Percentiles rank a stretch among this genome's conserved stretches.
phyloP scores from a whole-genome alignment of 2,113 vertebrate genomes.

The Tupaia tana region DNA sequence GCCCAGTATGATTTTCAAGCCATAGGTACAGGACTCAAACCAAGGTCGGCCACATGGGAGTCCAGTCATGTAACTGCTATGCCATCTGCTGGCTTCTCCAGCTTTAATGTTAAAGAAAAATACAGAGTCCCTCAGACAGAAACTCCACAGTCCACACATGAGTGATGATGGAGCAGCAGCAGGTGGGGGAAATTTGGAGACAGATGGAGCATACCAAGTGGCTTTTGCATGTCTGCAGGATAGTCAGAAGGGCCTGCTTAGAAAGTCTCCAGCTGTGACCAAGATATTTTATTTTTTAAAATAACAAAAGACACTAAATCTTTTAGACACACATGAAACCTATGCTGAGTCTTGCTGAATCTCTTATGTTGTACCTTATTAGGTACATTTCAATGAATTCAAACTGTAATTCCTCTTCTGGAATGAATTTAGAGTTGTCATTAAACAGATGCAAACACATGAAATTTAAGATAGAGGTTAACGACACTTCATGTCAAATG shows the following conservation, averaged over 20 bases:
- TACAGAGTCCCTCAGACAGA: rapidly evolving
- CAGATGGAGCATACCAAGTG: rapidly evolving
- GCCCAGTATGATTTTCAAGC: too few species aligned
- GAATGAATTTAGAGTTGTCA: not conserved
- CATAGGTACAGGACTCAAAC: too few species aligned
- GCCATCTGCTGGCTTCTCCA: not conserved
- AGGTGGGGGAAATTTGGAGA: not conserved
- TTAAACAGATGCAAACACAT: not conserved
- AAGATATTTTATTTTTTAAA: slow-evolving; percentile 31
- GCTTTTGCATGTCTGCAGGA: not conserved
- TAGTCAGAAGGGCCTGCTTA: not conserved
- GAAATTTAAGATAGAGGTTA: not conserved
- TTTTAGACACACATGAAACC: not conserved
- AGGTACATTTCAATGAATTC: not conserved
- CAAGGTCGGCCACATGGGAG: too few species aligned
- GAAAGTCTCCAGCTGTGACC: not conserved
- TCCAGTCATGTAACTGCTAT: too few species aligned
- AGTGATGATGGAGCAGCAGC: not conserved
- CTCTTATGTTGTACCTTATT: not conserved
- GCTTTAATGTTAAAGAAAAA: not conserved
- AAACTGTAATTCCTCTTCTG: not conserved
- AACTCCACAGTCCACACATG: too few species aligned
- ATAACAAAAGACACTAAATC: not conserved
- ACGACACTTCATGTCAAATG: not conserved
- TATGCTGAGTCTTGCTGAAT: not conserved